These are phyloP conservation scores for Addax nasomaculatus DNA, from an alignment of 2,113 vertebrate species.

Conservation along the genomic window DNA sequence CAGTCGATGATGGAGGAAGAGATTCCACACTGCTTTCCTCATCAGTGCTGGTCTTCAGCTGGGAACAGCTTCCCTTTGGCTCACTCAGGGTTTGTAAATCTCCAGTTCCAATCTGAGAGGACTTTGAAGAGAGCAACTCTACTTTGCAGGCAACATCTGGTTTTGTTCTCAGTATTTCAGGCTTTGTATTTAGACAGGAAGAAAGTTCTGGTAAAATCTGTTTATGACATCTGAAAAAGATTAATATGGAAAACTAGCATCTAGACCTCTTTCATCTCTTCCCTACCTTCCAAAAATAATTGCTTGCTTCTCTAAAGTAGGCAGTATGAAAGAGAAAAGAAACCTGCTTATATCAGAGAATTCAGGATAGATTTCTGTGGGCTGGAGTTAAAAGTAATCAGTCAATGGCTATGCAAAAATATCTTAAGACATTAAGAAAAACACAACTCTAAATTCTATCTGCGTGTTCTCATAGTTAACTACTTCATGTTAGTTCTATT, in stretches of 20 bases:
- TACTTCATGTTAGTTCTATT: neutral
- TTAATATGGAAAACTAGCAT: neutral
- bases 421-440: conserved; percentile 5
- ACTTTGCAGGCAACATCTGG: conserved; percentile 63
- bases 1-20: conserved; percentile 54
- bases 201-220: conserved; percentile 79
- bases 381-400: neutral
- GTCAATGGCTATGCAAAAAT: neutral
- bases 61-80: conserved; percentile 63
- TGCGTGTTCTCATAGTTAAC: neutral
- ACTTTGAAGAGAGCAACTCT: conserved; percentile 64
- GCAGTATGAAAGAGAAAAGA: neutral
- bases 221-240: conserved; percentile 77
- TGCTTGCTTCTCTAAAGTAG: neutral
- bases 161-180: conserved; percentile 72
- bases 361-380: neutral
- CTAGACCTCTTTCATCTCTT: neutral
- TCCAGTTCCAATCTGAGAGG: conserved; percentile 59
- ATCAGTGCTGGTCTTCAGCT: conserved; percentile 56
- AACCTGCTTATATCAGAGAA: neutral
- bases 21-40: conserved; percentile 68
- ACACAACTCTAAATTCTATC: neutral
- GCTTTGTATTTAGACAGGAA: conserved; percentile 75
- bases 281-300: neutral
- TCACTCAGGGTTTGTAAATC: conserved; percentile 61